phyloP scores from a whole-genome alignment of 35 echinoderm and acorn worm species.

The Patiria miniata region DNA sequence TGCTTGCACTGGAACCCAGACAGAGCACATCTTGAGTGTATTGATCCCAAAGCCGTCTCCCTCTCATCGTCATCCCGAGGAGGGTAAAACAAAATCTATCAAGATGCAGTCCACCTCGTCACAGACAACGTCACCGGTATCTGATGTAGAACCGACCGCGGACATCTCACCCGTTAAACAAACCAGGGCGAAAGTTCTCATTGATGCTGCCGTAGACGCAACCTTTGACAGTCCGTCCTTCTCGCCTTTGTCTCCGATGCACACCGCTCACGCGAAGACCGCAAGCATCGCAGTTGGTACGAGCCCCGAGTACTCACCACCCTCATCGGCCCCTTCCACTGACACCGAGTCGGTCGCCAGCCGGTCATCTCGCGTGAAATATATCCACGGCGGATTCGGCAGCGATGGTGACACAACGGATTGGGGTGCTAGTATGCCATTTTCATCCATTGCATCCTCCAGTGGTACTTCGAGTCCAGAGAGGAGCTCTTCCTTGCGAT shows the following conservation, averaged over 20 bases:
- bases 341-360: constrained; percentile 49
- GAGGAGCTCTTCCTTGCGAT: constrained; percentile 32
- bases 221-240: constrained; percentile 38
- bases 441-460: constrained; percentile 59
- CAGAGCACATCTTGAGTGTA: constrained; percentile 17
- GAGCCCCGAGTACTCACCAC: constrained; percentile 65
- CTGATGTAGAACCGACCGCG: background rate
- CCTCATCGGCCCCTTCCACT: constrained; percentile 60
- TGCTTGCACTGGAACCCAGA: background rate
- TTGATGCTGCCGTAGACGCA: constrained; percentile 54
- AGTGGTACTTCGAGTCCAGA: constrained; percentile 74
- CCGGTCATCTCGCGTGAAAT: constrained; percentile 14
- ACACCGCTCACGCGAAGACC: constrained; percentile 22
- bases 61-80: background rate
- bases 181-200: constrained; percentile 28
- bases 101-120: constrained; percentile 16
- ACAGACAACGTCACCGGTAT: constrained; percentile 2
- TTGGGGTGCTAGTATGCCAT: constrained; percentile 9
- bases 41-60: background rate
- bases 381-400: constrained; percentile 14
- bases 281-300: constrained; percentile 65
- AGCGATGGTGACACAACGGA: constrained; percentile 39
- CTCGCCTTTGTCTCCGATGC: constrained; percentile 31
- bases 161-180: background rate
- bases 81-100: background rate